Evolutionary conservation across 2,797 vertebrate genomes (phyloP), one percentile per base, ranked within the genome.

Genomic region (Microhierax caerulescens): DNA sequence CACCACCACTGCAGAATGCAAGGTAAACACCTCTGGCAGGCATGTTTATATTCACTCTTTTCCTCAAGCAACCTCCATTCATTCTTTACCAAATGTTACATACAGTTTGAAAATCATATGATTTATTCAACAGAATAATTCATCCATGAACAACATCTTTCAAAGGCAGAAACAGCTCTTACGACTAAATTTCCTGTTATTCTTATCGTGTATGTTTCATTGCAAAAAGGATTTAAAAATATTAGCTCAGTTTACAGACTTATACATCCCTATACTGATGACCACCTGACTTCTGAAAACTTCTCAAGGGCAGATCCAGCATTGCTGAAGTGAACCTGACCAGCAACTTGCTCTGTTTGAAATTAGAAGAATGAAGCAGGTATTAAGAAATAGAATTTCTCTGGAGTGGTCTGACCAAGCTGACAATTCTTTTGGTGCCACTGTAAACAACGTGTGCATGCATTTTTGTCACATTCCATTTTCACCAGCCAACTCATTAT

Each of bases 391-490:
- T 14, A 0, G 45, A 27, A 74, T 76, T 70, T 81, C 51, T 91
- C 30, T 78, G 68, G 30, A 77, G 56, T 41, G 15, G 64, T 60
- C 63, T 4, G 15, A 56, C 54, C 9, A 3, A 87, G 63, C 83
- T 64, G 32, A 67, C n/a, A 64, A 50, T 24, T 77, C 9, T 76
- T 37, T 67, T 89, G 68, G 36, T 70, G 50, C 60, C 87, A 83
- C 80, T 57, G 70, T 90, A 92, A 96, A 90, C 85, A 93, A 85
- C 81, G 83, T 86, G n/a, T 34, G 72, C 36, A 76, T 10, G 68
- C 81, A 91, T 94, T 97, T 95, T 73, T 95, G 53, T 64, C 64
- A 78, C 95, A 96, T 96, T 93, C 90, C 90, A 59, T 91, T 93
- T 86, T 77, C 84, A 85, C 57, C 84, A 92, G 88, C 88, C 93